Base-by-base conservation (phyloP, 2,888 invertebrate species). In the Mesorhabditis sp. region DNA sequence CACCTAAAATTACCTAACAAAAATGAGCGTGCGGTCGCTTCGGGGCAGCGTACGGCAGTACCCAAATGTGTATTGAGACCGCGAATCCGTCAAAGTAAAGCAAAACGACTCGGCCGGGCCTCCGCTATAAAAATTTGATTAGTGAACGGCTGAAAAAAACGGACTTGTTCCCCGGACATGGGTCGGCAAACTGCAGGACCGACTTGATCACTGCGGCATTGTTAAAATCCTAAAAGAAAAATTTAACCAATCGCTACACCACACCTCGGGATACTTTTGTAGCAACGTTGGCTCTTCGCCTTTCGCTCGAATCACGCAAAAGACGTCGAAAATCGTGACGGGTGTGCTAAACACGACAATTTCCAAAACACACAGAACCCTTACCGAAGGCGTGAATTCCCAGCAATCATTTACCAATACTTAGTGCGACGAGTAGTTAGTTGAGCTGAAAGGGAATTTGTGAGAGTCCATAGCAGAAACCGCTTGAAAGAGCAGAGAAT, bases 21-120 rank as follows among this genome's bases (percentile, higher is more conserved):
- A 85, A 79, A 88, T 88, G 6, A 88, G 81, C 74, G 94, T 92
- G 41, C 92, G 92, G 86, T 93, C 91, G 43, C 92, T 91, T 86
- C 92, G 92, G 4, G 95, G 93, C 86, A 95, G 93, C 87, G 94
- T 94, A 43, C 97, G 91, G 87, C 95, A 96, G 88, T 94, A 97
- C 77, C 96, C 96, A 89, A 94, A 98, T 61, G 94, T 94, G 91
- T 94, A 96, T 89, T 94, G 94, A 43, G 95, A 93, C 86, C 95
- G 94, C 81, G 92, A 90, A 81, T 93, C 94, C 43, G 97, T 98
- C 85, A 97, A 89, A 67, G 95, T 96, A 89, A 97, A 98, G 43
- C 95, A 95, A 87, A 95, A 98, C 84, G 94, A 92, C 87, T 95
- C 94, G 70, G 95, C 92, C 73, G 91, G 91, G 81, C 85, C 84